phyloP scores from a whole-genome alignment of 2,888 invertebrate genomes.

The Digitonthophagus gazella region DNA sequence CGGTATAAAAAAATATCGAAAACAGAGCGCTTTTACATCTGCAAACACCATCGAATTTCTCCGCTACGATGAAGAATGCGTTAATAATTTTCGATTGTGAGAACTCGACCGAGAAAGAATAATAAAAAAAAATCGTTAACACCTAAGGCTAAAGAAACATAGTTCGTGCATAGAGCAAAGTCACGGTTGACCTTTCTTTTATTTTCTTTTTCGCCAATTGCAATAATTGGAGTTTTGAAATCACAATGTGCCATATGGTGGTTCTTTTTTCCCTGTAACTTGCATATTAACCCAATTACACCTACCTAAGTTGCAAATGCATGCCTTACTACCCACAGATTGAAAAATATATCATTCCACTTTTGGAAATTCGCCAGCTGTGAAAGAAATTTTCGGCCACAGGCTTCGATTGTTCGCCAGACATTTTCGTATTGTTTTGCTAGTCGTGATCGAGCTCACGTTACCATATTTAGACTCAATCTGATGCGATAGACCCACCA shows the following conservation, averaged over 20 bases:
- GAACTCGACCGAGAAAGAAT: neutral
- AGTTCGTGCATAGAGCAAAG: neutral
- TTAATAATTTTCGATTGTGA: neutral
- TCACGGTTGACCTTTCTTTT: neutral
- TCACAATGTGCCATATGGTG: neutral
- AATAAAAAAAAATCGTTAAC: neutral
- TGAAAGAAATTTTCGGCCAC: neutral
- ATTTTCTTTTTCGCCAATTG: neutral
- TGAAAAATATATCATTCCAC: neutral
- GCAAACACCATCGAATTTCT: neutral
- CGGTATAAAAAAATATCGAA: neutral
- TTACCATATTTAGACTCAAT: neutral
- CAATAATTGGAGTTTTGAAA: neutral
- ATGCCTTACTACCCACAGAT: neutral
- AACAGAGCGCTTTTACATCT: neutral
- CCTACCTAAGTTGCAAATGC: neutral
- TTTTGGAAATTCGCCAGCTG: neutral
- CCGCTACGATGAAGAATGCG: neutral
- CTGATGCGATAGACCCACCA: neutral
- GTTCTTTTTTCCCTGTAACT: neutral
- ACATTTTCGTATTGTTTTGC: neutral
- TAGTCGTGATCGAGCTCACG: neutral
- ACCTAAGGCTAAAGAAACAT: neutral
- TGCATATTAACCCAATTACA: neutral
- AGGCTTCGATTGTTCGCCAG: neutral